Percentiles rank a stretch among this genome's conserved stretches.
Evolutionary conservation across 1,140 invertebrate genomes (phyloP).

Genomic region (Diorhabda elongata): DNA sequence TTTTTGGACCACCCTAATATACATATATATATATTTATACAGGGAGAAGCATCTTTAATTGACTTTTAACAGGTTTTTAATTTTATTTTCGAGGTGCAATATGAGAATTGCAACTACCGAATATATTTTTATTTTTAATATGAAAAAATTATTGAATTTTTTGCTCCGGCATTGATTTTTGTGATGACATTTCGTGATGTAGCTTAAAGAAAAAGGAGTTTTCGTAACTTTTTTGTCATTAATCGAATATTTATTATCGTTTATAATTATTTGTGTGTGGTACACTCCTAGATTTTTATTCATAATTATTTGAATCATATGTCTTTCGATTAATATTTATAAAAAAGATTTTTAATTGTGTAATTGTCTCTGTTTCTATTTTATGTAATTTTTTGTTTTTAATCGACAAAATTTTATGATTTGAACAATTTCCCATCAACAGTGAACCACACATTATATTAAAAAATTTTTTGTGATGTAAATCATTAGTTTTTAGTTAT

Average conservation of each 20-base stretch:
- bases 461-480: too few species aligned
- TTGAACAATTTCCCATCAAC: neutral
- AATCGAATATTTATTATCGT: neutral
- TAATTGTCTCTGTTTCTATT: neutral
- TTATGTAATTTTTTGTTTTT: neutral
- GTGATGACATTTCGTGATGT: neutral
- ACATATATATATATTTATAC: too few species aligned
- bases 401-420: neutral
- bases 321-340: neutral
- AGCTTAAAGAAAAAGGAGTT: neutral
- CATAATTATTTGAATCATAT: neutral
- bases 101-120: neutral
- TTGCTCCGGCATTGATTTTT: neutral
- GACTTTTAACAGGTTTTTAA: too few species aligned
- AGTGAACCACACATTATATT: too few species aligned
- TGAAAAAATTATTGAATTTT: neutral
- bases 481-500: too few species aligned
- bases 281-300: too few species aligned
- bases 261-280: neutral
- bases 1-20: too few species aligned
- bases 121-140: slow-evolving; percentile 4
- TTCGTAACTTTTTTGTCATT: neutral
- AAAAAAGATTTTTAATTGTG: neutral
- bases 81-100: too few species aligned
- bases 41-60: too few species aligned